Percentiles rank a stretch among this genome's conserved stretches.
Conservation (phyloP, 2,797 vertebrate species). For the Gambelia wislizenii region DNA sequence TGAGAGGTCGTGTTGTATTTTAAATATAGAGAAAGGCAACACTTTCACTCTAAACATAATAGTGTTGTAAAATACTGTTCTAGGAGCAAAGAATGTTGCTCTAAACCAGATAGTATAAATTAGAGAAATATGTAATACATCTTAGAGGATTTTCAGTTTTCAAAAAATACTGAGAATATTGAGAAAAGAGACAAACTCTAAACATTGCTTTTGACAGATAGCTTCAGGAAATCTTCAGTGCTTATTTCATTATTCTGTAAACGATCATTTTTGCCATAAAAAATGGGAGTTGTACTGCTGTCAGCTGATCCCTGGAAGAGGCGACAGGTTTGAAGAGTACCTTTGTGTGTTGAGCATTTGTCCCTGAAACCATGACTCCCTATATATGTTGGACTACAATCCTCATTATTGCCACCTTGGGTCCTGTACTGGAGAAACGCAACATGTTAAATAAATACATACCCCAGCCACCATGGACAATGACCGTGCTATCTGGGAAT, state of each 20-base stretch:
- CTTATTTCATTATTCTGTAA: neutral
- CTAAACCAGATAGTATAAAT: conserved; percentile 22
- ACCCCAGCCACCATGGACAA: neutral
- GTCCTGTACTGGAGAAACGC: too few species aligned
- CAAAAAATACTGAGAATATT: neutral
- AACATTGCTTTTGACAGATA: conserved; percentile 1
- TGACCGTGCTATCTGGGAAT: neutral
- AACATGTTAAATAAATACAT: too few species aligned
- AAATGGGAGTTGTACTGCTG: neutral
- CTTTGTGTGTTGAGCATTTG: neutral
- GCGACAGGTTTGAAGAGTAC: neutral
- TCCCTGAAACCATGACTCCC: neutral
- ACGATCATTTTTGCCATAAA: neutral
- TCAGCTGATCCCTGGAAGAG: neutral
- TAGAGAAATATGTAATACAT: neutral
- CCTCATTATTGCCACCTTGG: too few species aligned
- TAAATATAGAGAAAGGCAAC: neutral
- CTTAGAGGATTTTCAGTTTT: conserved; percentile 19
- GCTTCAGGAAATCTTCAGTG: neutral
- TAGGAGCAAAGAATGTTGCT: conserved; percentile 32
- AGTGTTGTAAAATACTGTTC: conserved; percentile 17
- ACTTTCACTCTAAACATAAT: neutral
- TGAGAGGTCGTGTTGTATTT: accelerated
- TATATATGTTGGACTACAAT: neutral
- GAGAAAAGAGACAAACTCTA: neutral